A percentile compares a stretch with the other conserved stretches of the same genome.
These are phyloP conservation scores for Actias luna DNA, from an alignment of 2,888 invertebrate genomes.

Conservation along the genomic window DNA sequence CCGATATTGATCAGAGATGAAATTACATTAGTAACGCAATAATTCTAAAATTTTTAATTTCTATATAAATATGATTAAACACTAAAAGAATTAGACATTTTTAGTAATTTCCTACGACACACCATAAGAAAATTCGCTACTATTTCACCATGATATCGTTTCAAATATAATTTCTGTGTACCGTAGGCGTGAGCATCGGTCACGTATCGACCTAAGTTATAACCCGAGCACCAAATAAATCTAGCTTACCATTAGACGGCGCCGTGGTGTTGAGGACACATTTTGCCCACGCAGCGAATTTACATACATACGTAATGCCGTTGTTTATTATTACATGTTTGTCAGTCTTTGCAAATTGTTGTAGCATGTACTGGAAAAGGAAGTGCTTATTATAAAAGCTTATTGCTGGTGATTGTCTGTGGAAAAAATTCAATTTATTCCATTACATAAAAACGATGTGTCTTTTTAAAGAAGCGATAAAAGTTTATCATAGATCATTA, in stretches of 20 bases:
- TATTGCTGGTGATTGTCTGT: no score
- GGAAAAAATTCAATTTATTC: no score
- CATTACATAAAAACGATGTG: no score
- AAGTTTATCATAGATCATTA: no score
- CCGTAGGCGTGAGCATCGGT: slow-evolving; percentile 75
- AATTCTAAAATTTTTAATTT: no score
- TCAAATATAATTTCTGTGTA: slow-evolving; percentile 53
- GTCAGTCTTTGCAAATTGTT: slow-evolving; percentile 27
- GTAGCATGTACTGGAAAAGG: not conserved
- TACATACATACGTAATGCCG: slow-evolving; percentile 19
- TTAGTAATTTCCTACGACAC: not conserved
- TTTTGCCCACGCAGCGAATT: slow-evolving; percentile 48
- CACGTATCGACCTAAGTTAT: slow-evolving; percentile 76
- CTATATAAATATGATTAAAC: not conserved
- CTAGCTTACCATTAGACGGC: slow-evolving; percentile 49
- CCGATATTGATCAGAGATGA: no score
- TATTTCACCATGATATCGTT: slow-evolving; percentile 62
- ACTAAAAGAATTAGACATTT: not conserved
- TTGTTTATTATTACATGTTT: slow-evolving; percentile 21
- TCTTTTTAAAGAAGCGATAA: no score
- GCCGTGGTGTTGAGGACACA: slow-evolving; percentile 48
- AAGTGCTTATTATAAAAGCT: no score
- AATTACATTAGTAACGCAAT: no score
- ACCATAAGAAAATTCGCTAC: slow-evolving; percentile 52
- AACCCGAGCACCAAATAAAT: slow-evolving; percentile 70